Evolutionary conservation across 2,797 vertebrate species (phyloP).

Genomic region (Aselliscus stoliczkanus): DNA sequence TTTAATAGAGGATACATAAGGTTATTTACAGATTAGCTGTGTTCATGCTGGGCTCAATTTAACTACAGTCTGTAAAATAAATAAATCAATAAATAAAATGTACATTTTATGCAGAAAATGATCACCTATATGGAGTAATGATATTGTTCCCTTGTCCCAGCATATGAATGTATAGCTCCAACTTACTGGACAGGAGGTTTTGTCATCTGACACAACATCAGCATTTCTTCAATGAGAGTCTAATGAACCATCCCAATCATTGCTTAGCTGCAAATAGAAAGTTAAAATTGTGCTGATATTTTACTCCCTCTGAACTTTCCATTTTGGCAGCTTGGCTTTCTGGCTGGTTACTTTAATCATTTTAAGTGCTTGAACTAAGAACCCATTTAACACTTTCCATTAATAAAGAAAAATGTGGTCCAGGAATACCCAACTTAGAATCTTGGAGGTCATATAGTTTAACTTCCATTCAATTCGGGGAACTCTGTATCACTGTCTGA

Average conservation of each 20-base stretch:
- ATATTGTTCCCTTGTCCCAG: not conserved
- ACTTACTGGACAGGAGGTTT: conserved; percentile 12
- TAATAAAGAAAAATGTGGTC: conserved; percentile 73
- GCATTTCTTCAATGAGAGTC: conserved; percentile 34
- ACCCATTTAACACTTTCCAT: conserved; percentile 73
- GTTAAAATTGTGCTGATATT: conserved; percentile 66
- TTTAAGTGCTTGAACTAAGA: conserved; percentile 76
- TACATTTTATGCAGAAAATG: not conserved
- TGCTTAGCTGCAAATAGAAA: conserved; percentile 62
- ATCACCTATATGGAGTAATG: not conserved
- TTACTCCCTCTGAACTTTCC: conserved; percentile 57
- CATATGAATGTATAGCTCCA: not conserved
- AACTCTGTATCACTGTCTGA: conserved; percentile 46
- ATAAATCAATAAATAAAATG: not conserved
- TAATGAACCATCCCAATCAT: conserved; percentile 49
- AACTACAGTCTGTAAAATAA: not conserved
- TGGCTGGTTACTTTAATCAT: conserved; percentile 75
- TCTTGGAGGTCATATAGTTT: conserved; percentile 41
- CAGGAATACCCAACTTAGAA: conserved; percentile 65
- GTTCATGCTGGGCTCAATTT: conserved; percentile 32
- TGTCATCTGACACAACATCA: conserved; percentile 41
- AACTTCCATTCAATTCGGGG: conserved; percentile 50
- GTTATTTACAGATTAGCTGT: not conserved
- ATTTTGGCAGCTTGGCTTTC: conserved; percentile 65
- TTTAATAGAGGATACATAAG: conserved; percentile 14